Evolutionary conservation across 2,888 invertebrate species (phyloP).

Genomic region (Globia sparganii): DNA sequence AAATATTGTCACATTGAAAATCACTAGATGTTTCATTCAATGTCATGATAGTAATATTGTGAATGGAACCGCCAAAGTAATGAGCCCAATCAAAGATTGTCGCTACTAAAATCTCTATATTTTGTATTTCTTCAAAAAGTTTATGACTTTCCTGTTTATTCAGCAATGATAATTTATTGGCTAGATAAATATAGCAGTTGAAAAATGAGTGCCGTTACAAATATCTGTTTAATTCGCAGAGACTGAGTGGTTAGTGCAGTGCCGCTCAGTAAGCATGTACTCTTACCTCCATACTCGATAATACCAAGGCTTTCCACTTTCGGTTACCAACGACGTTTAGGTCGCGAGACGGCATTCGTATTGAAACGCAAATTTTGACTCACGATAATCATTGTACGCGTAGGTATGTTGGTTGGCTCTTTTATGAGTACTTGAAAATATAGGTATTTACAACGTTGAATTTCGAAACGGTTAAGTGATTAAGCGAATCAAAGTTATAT

Average conservation of each 20-base stretch:
- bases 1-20: conserved; percentile 36
- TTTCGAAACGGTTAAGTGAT: conserved; percentile 34
- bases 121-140: conserved; percentile 14
- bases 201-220: conserved; percentile 70
- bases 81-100: conserved; percentile 11
- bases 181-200: conserved; percentile 55
- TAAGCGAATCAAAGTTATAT: conserved; percentile 36
- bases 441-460: conserved; percentile 7
- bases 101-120: neutral
- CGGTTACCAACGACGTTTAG: conserved; percentile 77
- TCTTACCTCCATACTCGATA: conserved; percentile 80
- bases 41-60: conserved; percentile 28
- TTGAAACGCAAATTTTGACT: conserved; percentile 74
- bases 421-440: conserved; percentile 27
- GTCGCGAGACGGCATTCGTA: conserved; percentile 71
- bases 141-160: conserved; percentile 41
- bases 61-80: conserved; percentile 12
- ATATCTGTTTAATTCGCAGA: conserved; percentile 79
- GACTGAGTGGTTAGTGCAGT: conserved; percentile 72
- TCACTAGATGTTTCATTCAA: conserved; percentile 47
- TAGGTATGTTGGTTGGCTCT: conserved; percentile 51
- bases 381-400: conserved; percentile 60
- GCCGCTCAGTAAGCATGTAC: conserved; percentile 78
- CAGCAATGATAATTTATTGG: conserved; percentile 45
- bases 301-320: conserved; percentile 89